phyloP scores from a whole-genome alignment of 2,797 vertebrate genomes.

The Enteromius unitaeniatus region DNA sequence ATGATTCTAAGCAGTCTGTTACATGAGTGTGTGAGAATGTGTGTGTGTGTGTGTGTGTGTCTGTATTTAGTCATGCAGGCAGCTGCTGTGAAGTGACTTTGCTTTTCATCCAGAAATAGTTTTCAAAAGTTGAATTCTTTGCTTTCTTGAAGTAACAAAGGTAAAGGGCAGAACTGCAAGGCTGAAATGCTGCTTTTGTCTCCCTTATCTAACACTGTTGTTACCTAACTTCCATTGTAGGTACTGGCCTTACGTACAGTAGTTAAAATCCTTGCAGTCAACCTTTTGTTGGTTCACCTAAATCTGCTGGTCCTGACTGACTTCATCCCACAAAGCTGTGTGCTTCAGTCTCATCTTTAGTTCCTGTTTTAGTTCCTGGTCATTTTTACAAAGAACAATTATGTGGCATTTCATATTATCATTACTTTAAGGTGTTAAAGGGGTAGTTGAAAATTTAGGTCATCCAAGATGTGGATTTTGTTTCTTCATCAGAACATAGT shows the following conservation, averaged over 20 bases:
- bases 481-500: neutral
- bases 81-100: conserved; percentile 20
- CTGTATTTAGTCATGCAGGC: neutral
- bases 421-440: neutral
- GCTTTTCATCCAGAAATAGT: conserved; percentile 25
- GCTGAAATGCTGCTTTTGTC: conserved; percentile 18
- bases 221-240: conserved; percentile 31
- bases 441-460: neutral
- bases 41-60: neutral
- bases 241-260: conserved; percentile 15
- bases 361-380: neutral
- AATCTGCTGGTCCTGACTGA: neutral
- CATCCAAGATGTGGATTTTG: neutral
- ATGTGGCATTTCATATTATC: neutral
- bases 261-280: neutral
- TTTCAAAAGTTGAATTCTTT: conserved; percentile 1
- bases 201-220: conserved; percentile 31
- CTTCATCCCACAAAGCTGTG: neutral
- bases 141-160: conserved; percentile 18
- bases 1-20: neutral
- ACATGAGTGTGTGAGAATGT: too few relatives aligned
- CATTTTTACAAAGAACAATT: neutral
- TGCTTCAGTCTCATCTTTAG: neutral
- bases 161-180: conserved; percentile 19
- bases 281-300: neutral